Evolutionary conservation across 2,888 invertebrate species (phyloP), one percentile per base, ranked within the genome.

Genomic region (Pyrrhosoma nymphula): DNA sequence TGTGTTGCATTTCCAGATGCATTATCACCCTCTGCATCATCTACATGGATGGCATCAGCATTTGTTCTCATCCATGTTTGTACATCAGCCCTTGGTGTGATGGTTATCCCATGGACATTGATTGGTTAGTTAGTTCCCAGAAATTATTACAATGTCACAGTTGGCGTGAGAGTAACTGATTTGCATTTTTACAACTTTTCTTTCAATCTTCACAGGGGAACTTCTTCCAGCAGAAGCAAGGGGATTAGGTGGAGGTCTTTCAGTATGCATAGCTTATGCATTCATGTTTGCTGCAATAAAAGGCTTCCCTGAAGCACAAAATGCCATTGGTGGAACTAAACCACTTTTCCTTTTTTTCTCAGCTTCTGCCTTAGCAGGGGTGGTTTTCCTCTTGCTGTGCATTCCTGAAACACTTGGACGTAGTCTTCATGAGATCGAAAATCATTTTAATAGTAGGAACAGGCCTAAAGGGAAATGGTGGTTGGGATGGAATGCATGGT

Each of bases 101-200:
- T 97, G 95, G 97, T 97, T 16, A 97, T 98, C 95, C 98, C 98
- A 0, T 98, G 98, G 98, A 97, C 97, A 8, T 96, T 98, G 55
- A 97, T 97, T 47, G 97, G 97, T 12, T 56, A 69, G 89, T 56
- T n/a, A 30, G 47, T 90, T 90, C 6, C 55, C 30, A 95, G 18
- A 35, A 35, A 2, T 3, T 39, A 26, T 69, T 23, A 0, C 8
- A 93, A 23, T 63, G 3, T n/a, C 3, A 20, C 91, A 63, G 30
- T 39, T 18, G 26, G n/a, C n/a, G 2, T 26, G 3, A n/a, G 23
- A 10, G 10, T 35, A 90, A 35, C 20, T 30, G 18, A 56, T n/a
- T 20, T 55, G 20, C 47, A 89, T 55, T 55, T 55, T 55, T 47
- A 39, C 16, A 14, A 23, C 8, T 35, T 30, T 35, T 35, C 14